Conservation (phyloP, 2,797 vertebrate genomes). For the Falco berigora region DNA sequence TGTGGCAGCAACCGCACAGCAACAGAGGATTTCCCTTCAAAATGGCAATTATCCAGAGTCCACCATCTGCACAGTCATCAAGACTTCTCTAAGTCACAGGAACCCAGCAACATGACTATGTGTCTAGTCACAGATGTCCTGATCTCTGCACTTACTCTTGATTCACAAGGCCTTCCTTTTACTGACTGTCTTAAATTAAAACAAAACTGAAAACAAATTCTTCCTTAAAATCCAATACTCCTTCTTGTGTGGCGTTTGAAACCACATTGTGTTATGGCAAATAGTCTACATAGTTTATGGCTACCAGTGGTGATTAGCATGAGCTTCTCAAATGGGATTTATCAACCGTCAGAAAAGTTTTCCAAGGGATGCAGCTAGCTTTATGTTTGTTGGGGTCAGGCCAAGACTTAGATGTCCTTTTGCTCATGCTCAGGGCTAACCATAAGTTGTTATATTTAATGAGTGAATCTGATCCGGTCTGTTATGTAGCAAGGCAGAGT, state of each 20-base stretch:
- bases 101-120: neutral
- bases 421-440: neutral
- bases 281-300: constrained; percentile 21
- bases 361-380: constrained; percentile 14
- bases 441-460: neutral
- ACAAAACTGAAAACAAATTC: neutral
- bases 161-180: neutral
- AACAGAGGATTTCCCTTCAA: constrained; percentile 7
- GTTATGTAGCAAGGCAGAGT: neutral
- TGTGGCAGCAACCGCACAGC: neutral
- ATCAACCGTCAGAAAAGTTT: neutral
- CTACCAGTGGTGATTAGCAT: neutral
- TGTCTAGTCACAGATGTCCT: neutral
- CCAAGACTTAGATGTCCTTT: constrained; percentile 2
- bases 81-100: neutral
- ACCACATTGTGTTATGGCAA: neutral
- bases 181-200: neutral
- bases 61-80: neutral
- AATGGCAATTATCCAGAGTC: constrained; percentile 7
- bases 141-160: neutral
- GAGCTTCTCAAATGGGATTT: neutral
- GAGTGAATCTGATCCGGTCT: neutral
- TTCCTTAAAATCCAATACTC: neutral
- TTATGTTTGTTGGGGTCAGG: neutral
- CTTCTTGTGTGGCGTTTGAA: neutral